Evolutionary conservation across 2,888 invertebrate genomes (phyloP), one percentile per base, ranked within the genome.

Genomic region (Spialia ferax): DNA sequence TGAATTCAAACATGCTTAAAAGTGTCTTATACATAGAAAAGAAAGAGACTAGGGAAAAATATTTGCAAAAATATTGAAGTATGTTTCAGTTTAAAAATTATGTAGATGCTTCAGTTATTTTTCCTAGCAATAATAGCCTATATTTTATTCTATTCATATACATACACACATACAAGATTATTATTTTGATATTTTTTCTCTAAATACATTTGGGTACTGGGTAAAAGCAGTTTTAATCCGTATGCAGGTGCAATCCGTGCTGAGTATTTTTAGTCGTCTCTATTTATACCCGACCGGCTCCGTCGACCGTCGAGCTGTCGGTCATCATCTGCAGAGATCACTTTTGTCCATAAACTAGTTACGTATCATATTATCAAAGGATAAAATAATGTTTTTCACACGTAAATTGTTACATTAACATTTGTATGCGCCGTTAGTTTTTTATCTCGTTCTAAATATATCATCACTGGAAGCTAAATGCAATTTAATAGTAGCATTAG

Each of bases 201-300:
- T 64, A 11, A 48, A 35, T 50, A 35, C 57, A 38, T 50, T 52
- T 52, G n/a, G 8, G 18, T 57, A 57, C 35, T 35, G n/a, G n/a
- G 50, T 38, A 20, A 48, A 50, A 32, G 48, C 50, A 64, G 57
- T 64, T 64, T 64, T 64, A 56, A 64, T 64, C 73, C 75, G 74
- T 81, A 70, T 63, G 87, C 88, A 88, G 86, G 88, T 89, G 87
- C 84, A 88, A 91, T 87, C 87, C 82, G 85, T 87, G 84, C 81
- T 79, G 82, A 73, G 77, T 92, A 92, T 92, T 91, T 91, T 89
- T 91, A 92, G 89, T 82, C 71, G 71, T 65, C 72, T 83, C 89
- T 93, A 93, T 92, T 93, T 88, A 87, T 93, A 93, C 75, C 83
- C 72, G 84, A 90, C 92, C 88, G 89, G 91, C 85, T 87, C 73